A percentile compares a stretch with the other conserved stretches of the same genome.
Conservation (phyloP, 2,888 invertebrate genomes). For the Mylabris sibirica region DNA sequence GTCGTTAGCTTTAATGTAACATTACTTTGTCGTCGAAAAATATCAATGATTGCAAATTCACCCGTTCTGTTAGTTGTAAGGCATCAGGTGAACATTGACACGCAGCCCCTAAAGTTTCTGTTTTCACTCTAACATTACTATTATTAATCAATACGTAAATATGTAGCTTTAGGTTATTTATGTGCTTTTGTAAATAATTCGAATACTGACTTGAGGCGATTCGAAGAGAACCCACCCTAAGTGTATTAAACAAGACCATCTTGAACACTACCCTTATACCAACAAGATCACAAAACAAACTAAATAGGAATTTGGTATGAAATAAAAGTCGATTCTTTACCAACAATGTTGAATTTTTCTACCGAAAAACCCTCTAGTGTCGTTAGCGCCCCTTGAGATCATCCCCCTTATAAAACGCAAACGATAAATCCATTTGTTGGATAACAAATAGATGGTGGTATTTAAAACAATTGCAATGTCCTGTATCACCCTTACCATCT, state of each 20-base stretch:
- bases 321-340: no score
- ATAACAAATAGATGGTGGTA: constrained; percentile 36
- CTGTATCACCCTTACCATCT: constrained; percentile 37
- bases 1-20: background rate
- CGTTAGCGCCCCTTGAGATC: no score
- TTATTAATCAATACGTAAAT: constrained; percentile 31
- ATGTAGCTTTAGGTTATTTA: constrained; percentile 28
- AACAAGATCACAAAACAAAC: no score
- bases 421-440: constrained; percentile 33
- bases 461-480: constrained; percentile 41
- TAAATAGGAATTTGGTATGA: no score
- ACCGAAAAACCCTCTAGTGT: background rate
- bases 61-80: no score
- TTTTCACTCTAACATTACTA: no score
- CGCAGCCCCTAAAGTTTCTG: background rate
- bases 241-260: constrained; percentile 21
- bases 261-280: background rate
- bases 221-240: constrained; percentile 22
- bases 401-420: constrained; percentile 15
- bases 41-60: background rate
- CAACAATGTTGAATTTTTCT: no score
- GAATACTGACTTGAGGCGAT: constrained; percentile 26
- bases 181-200: constrained; percentile 29
- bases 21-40: background rate
- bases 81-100: background rate